phyloP scores from a whole-genome alignment of 2,888 invertebrate species.

The Phrixothrix hirtus region DNA sequence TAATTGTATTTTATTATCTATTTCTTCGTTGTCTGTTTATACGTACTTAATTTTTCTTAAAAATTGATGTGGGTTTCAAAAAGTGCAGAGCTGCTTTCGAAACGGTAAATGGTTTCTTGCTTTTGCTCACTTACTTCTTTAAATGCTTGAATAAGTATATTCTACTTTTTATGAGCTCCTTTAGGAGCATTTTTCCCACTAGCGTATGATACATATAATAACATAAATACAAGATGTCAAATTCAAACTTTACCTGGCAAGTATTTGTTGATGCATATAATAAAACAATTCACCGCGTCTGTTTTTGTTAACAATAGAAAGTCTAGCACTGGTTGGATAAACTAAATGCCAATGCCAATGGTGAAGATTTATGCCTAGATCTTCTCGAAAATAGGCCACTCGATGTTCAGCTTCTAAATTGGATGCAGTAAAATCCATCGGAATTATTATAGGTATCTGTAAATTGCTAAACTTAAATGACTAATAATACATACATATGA shows the following conservation, averaged over 20 bases:
- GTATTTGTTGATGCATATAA: slow-evolving; percentile 75
- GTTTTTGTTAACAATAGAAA: slow-evolving; percentile 70
- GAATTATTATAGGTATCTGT: slow-evolving; percentile 71
- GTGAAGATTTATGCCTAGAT: slow-evolving; percentile 82
- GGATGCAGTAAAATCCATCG: slow-evolving; percentile 74
- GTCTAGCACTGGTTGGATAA: slow-evolving; percentile 72
- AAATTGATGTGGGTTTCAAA: too few species aligned
- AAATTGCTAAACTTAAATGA: slow-evolving; percentile 13
- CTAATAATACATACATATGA: too few species aligned
- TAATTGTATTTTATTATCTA: too few species aligned
- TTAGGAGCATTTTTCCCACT: too few species aligned
- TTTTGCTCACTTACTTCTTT: too few species aligned
- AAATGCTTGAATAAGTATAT: too few species aligned
- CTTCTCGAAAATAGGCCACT: slow-evolving; percentile 83
- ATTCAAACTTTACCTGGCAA: slow-evolving; percentile 56
- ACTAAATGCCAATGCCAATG: slow-evolving; percentile 94
- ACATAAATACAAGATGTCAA: not conserved
- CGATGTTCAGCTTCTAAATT: slow-evolving; percentile 77
- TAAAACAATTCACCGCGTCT: slow-evolving; percentile 79
- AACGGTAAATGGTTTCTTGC: too few species aligned
- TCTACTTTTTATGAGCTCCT: too few species aligned
- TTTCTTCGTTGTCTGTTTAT: too few species aligned
- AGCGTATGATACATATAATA: too few species aligned
- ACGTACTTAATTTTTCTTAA: too few species aligned
- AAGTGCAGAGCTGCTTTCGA: too few species aligned